Conservation (phyloP, 2,888 invertebrate species). For the Danaus chrysippus region DNA sequence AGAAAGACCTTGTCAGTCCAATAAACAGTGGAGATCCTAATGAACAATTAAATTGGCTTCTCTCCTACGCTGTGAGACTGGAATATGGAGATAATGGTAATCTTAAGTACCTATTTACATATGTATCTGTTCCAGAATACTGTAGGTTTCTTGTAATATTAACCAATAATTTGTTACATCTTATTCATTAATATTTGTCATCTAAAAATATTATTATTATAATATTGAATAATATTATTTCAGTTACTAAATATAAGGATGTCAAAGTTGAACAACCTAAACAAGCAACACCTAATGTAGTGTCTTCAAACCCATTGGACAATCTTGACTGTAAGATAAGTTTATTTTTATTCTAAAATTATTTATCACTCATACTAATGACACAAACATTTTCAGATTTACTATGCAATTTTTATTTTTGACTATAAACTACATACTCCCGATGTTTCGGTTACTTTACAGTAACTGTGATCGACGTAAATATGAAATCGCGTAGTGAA, state of each 20-base stretch:
- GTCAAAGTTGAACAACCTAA: conserved; percentile 81
- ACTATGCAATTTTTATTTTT: too few relatives aligned
- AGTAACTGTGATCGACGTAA: too few relatives aligned
- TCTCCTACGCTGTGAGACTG: conserved; percentile 89
- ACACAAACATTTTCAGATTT: too few relatives aligned
- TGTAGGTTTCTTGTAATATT: background rate
- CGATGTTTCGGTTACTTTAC: too few relatives aligned
- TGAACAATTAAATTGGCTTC: conserved; percentile 91
- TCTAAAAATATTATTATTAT: background rate
- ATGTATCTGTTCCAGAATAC: too few relatives aligned
- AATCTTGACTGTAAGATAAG: conserved; percentile 88
- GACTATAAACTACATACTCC: too few relatives aligned
- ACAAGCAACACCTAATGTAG: conserved; percentile 83
- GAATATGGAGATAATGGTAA: conserved; percentile 90
- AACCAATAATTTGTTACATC: background rate
- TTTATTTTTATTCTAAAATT: background rate
- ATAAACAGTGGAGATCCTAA: conserved; percentile 72
- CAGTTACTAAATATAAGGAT: conserved; percentile 84
- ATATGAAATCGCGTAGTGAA: too few relatives aligned
- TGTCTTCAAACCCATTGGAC: conserved; percentile 90
- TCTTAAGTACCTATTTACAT: too few relatives aligned
- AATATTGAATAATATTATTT: conserved; percentile 42
- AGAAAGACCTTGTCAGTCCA: conserved; percentile 87
- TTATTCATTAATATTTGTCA: background rate
- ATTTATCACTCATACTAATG: background rate